Evolutionary conservation across 2,797 vertebrate species (phyloP).

Genomic region (Epinephelus awoara): DNA sequence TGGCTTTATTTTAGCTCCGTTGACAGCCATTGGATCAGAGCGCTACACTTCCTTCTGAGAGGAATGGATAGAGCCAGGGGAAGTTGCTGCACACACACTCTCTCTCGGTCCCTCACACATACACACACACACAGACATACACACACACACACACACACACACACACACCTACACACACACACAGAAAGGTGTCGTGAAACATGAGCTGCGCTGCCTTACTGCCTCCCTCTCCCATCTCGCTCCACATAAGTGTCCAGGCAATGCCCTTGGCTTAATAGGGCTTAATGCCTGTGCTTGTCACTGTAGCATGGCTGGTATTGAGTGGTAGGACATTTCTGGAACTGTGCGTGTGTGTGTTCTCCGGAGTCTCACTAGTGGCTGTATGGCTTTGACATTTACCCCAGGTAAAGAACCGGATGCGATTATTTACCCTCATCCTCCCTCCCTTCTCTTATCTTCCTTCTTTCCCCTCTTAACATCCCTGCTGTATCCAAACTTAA

Average conservation of each 20-base stretch:
- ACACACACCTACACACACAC: conserved; percentile 23
- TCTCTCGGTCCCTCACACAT: conserved; percentile 3
- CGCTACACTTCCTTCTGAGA: conserved; percentile 54
- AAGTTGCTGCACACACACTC: conserved; percentile 46
- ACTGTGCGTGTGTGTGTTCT: conserved; percentile 64
- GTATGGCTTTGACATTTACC: conserved; percentile 78
- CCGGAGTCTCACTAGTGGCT: conserved; percentile 54
- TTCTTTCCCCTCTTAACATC: conserved; percentile 30
- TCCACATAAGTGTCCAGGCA: conserved; percentile 72
- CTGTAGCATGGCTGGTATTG: conserved; percentile 68
- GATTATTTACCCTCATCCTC: conserved; percentile 65
- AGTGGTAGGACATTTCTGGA: conserved; percentile 71
- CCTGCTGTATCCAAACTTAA: conserved; percentile 15
- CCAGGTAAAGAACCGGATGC: conserved; percentile 74
- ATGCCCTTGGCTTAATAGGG: conserved; percentile 78
- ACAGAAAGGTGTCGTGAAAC: conserved; percentile 67
- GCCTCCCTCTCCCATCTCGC: conserved; percentile 67
- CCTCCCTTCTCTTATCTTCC: conserved; percentile 11
- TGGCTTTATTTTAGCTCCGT: conserved; percentile 64
- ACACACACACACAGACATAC: conserved; percentile 12
- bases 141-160: conserved; percentile 33
- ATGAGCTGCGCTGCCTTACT: conserved; percentile 62
- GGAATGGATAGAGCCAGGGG: conserved; percentile 53
- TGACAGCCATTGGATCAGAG: conserved; percentile 66
- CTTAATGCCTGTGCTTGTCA: conserved; percentile 79